These are phyloP conservation scores for Ardeotis arabs DNA, from an alignment of 2,113 vertebrate genomes.

Conservation along the genomic window DNA sequence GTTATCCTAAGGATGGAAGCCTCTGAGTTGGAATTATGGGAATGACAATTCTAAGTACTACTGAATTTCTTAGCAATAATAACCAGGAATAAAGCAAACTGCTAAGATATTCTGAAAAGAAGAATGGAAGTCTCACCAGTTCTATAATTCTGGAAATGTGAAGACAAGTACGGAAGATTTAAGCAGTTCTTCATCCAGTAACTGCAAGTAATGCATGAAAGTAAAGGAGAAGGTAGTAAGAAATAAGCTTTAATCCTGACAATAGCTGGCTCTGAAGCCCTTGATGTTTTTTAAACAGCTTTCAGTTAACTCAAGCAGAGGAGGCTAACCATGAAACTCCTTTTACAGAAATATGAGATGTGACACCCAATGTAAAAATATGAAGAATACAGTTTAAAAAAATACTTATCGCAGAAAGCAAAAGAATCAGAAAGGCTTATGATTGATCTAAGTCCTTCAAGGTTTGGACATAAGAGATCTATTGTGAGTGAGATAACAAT, in stretches of 20 bases:
- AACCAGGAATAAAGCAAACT: background rate
- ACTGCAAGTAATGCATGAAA: background rate
- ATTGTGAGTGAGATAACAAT: background rate
- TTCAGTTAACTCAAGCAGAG: background rate
- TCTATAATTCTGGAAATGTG: background rate
- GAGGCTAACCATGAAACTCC: background rate
- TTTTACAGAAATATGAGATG: background rate
- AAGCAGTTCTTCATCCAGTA: background rate
- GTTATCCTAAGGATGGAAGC: background rate
- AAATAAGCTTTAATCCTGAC: background rate
- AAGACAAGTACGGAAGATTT: background rate
- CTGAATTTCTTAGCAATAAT: background rate
- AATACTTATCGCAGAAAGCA: fast-evolving
- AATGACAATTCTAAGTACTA: background rate
- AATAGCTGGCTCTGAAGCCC: background rate
- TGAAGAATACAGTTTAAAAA: background rate
- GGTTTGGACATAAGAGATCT: background rate
- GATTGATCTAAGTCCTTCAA: background rate
- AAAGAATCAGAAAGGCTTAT: background rate
- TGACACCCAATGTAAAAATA: background rate
- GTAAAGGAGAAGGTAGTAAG: background rate
- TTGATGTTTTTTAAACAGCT: background rate
- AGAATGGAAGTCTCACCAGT: background rate
- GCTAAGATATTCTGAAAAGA: background rate
- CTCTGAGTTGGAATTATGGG: background rate